Base-by-base conservation (phyloP, 2,797 vertebrate genomes). In the Taenioides sp. region DNA sequence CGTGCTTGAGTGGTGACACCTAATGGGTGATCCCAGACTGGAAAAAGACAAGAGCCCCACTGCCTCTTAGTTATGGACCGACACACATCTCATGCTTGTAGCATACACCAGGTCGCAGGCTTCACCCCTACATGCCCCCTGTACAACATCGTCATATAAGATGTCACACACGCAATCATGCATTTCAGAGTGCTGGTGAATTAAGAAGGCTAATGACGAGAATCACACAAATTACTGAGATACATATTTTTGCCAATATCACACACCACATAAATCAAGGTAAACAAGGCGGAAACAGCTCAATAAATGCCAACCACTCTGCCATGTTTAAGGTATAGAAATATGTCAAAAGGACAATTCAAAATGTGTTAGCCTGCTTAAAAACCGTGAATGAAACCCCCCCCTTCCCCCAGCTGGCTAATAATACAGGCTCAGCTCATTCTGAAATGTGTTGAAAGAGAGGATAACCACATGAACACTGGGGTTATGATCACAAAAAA, bases 1-100 rank as follows among this genome's bases (percentile, higher is more conserved):
- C 81, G 80, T 82, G 88, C 86, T 67, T 66, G 72, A 83, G 65
- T 20, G 80, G 80, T 87, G 86, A 88, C 87, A 86, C 81, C 87
- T 77, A 71, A 70, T 61, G 78, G 88, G 77, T 85, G 89, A 90
- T 88, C 87, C 87, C 83, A 84, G 86, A 69, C 79, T 84, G 73
- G 72, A 66, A 57, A 12, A 70, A 76, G 76, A 79, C 77, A 57
- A 55, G 43, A 47, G 11, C 43, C 79, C n/a, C 59, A 72, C 76
- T 74, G 67, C 14, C 43, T 43, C 81, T 70, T 79, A 70, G 80
- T 62, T 67, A 73, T 49, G 54, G 50, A 78, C 74, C 61, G 23
- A 75, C 34, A 58, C 47, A 67, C 74, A 22, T 64, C 27, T 69
- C 22, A 65, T 60, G 67, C 28, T 22, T 40, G 59, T 17, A 54